Conservation (phyloP, 2,113 vertebrate genomes). For the Sterrhoptilus dennistouni region DNA sequence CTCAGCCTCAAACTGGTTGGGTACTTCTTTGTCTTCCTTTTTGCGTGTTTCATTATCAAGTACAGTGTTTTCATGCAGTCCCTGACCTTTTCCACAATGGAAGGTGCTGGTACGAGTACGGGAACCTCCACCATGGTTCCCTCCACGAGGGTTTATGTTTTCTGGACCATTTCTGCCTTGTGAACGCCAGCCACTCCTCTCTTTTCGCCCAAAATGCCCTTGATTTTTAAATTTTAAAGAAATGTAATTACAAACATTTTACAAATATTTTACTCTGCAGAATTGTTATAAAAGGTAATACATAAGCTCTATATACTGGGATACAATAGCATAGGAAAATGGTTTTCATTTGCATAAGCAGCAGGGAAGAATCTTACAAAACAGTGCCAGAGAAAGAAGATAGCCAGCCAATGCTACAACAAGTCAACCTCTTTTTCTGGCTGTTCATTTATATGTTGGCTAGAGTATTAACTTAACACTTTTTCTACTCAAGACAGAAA, state of each 20-base stretch:
- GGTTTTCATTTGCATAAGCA: not conserved
- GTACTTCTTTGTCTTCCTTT: slow-evolving; percentile 69
- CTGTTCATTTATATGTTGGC: not conserved
- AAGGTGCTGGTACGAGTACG: slow-evolving; percentile 57
- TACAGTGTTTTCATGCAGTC: slow-evolving; percentile 63
- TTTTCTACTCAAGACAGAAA: not conserved
- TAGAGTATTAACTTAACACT: not conserved
- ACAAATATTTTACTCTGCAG: not conserved
- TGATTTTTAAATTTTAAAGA: slow-evolving; percentile 16
- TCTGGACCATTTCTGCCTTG: slow-evolving; percentile 76
- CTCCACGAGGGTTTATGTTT: slow-evolving; percentile 65
- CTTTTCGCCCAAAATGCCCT: slow-evolving; percentile 80
- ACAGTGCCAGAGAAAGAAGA: not conserved
- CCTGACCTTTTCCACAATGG: slow-evolving; percentile 72
- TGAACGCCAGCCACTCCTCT: slow-evolving; percentile 77
- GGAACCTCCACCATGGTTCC: slow-evolving; percentile 67
- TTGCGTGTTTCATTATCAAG: slow-evolving; percentile 58
- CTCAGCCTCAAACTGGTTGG: slow-evolving; percentile 79
- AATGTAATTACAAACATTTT: not conserved
- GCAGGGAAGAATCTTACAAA: not conserved
- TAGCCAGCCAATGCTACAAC: not conserved
- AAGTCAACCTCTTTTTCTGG: not conserved
- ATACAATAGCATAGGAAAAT: not conserved
- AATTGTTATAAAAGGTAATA: not conserved
- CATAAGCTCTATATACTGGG: not conserved